A percentile compares a stretch with the other conserved stretches of the same genome.
phyloP scores from a whole-genome alignment of 2,888 invertebrate genomes.

The Beris chalybata region DNA sequence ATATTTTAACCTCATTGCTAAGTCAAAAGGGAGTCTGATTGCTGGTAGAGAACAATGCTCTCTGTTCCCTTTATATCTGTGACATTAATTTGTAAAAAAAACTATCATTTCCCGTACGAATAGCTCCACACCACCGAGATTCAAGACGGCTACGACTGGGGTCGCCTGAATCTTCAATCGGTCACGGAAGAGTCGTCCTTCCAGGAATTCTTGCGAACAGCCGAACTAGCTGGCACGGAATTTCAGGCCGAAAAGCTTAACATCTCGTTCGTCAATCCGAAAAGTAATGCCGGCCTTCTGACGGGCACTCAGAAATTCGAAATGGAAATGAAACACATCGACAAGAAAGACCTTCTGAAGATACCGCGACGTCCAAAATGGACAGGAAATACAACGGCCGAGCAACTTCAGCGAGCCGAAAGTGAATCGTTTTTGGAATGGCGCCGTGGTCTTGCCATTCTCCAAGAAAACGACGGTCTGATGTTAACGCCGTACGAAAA shows the following conservation, averaged over 20 bases:
- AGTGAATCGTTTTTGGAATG: constrained; percentile 85
- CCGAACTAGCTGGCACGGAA: constrained; percentile 91
- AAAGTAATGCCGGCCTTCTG: constrained; percentile 63
- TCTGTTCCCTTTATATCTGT: too few relatives aligned
- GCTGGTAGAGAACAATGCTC: not conserved
- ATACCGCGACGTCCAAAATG: constrained; percentile 89
- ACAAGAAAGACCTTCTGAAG: constrained; percentile 66
- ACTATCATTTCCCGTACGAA: not conserved
- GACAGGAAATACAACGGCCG: constrained; percentile 72
- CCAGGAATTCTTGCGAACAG: constrained; percentile 94
- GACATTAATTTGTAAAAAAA: not conserved
- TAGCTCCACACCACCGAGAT: constrained; percentile 83
- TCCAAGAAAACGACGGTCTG: constrained; percentile 79
- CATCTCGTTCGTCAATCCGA: constrained; percentile 71
- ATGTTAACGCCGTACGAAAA: constrained; percentile 95
- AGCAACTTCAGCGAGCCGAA: constrained; percentile 79
- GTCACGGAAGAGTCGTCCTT: constrained; percentile 95
- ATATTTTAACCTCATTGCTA: constrained; percentile 9
- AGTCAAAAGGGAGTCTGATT: not conserved
- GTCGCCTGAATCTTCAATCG: constrained; percentile 83
- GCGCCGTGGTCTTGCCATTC: constrained; percentile 77
- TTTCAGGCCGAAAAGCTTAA: constrained; percentile 91
- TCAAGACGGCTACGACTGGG: constrained; percentile 91
- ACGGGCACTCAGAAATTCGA: constrained; percentile 61
- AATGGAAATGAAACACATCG: constrained; percentile 60